Evolutionary conservation across 2,888 invertebrate species (phyloP).

Genomic region (Tortrix viridana): DNA sequence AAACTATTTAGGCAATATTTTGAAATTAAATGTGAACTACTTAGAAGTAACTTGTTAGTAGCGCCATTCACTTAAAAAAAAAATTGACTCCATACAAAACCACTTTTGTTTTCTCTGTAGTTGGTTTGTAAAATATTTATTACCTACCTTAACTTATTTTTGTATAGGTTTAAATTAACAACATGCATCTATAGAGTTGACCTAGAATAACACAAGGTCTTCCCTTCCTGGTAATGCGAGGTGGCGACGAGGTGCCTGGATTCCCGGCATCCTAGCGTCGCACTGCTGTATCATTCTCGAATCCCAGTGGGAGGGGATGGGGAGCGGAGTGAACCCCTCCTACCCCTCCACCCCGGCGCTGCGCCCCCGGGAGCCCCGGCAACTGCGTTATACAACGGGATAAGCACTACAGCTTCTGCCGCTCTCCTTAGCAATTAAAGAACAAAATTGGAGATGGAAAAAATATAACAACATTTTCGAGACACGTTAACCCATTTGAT

Average conservation of each 20-base stretch:
- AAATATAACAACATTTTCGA: too few species aligned
- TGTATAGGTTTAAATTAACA: conserved; percentile 1
- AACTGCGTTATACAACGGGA: not conserved
- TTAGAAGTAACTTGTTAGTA: too few species aligned
- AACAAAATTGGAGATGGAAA: too few species aligned
- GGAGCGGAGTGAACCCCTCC: not conserved
- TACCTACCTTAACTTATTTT: too few species aligned
- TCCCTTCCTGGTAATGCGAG: conserved; percentile 1
- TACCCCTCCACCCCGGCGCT: conserved; percentile 16
- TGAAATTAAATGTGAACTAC: too few species aligned
- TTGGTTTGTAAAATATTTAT: too few species aligned
- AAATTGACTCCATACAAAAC: too few species aligned
- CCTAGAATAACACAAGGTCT: conserved; percentile 25
- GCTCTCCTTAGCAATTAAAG: not conserved
- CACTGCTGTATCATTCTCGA: conserved; percentile 37
- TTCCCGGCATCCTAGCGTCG: conserved; percentile 28
- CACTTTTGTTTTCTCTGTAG: too few species aligned
- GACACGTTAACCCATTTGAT: too few species aligned
- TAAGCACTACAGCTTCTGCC: not conserved
- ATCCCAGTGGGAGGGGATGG: conserved; percentile 10
- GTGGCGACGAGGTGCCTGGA: conserved; percentile 21
- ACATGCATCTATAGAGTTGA: conserved; percentile 20
- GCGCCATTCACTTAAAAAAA: too few species aligned
- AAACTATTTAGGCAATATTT: too few species aligned
- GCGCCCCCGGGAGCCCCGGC: conserved; percentile 11